Percentiles rank a stretch among this genome's conserved stretches.
These are phyloP conservation scores for Rhodeus uyekii DNA, from an alignment of 2,797 vertebrate species.

Conservation along the genomic window DNA sequence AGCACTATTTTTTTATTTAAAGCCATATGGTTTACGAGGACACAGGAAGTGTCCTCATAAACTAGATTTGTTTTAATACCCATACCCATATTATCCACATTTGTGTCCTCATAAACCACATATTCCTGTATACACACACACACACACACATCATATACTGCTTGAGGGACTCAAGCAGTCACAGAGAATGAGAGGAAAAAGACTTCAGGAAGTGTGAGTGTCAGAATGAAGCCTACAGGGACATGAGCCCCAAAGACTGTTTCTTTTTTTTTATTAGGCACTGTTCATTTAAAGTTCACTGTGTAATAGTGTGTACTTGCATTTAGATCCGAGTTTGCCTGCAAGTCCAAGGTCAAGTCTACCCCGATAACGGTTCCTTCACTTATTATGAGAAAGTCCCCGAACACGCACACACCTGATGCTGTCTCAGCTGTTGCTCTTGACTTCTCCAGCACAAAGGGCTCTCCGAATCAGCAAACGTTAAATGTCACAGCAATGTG, in stretches of 20 bases:
- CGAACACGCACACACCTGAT: conserved; percentile 47
- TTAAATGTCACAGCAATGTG: neutral
- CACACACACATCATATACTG: neutral
- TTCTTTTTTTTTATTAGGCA: conserved; percentile 15
- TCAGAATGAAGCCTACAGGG: conserved; percentile 29
- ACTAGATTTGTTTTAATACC: too few relatives aligned
- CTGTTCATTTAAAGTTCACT: conserved; percentile 54
- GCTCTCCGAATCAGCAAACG: neutral
- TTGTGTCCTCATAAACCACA: too few relatives aligned
- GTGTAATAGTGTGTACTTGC: conserved; percentile 15
- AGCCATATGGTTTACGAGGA: too few relatives aligned
- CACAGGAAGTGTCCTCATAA: too few relatives aligned
- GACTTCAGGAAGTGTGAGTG: conserved; percentile 20
- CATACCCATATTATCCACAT: too few relatives aligned
- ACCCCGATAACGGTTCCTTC: conserved; percentile 15
- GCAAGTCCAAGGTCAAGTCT: conserved; percentile 43
- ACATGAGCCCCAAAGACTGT: conserved; percentile 1
- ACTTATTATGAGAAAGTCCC: conserved; percentile 26
- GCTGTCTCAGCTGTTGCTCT: conserved; percentile 47
- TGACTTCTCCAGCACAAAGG: conserved; percentile 2
- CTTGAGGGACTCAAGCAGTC: conserved; percentile 5
- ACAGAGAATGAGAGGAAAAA: neutral
- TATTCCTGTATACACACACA: too few relatives aligned
- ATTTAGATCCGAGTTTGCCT: conserved; percentile 10
- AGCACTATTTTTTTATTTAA: too few relatives aligned